A percentile compares a stretch with the other conserved stretches of the same genome.
phyloP scores from a whole-genome alignment of 1,140 invertebrate genomes.

The Lordiphosa collinella region DNA sequence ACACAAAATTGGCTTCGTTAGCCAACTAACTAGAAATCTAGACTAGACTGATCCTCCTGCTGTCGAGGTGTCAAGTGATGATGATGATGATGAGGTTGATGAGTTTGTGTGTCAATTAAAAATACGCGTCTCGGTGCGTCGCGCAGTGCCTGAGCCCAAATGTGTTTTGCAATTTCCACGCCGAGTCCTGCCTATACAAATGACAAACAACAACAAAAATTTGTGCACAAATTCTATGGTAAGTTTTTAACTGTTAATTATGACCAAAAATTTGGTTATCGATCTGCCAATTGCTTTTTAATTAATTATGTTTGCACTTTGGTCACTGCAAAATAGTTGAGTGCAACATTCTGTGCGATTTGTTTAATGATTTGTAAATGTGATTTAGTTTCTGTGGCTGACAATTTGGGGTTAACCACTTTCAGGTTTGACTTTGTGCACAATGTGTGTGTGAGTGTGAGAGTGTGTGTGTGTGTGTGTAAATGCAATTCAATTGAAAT shows the following conservation, averaged over 20 bases:
- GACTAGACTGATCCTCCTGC: slow-evolving; percentile 28
- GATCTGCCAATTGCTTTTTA: slow-evolving; percentile 52
- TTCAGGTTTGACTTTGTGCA: slow-evolving; percentile 4
- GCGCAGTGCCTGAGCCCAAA: slow-evolving; percentile 60
- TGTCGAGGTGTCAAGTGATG: slow-evolving; percentile 44
- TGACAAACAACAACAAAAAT: slow-evolving; percentile 11
- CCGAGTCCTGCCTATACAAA: too few species aligned
- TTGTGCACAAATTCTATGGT: slow-evolving; percentile 28
- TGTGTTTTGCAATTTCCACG: slow-evolving; percentile 9
- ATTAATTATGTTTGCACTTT: slow-evolving; percentile 64
- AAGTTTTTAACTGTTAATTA: slow-evolving; percentile 34
- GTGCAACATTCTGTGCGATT: slow-evolving; percentile 14
- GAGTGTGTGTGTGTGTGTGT: too few species aligned
- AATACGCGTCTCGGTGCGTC: slow-evolving; percentile 66
- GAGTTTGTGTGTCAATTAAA: slow-evolving; percentile 67
- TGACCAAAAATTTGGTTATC: slow-evolving; percentile 6
- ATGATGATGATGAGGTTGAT: slow-evolving; percentile 15
- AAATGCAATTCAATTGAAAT: too few species aligned
- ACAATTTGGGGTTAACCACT: slow-evolving; percentile 15
- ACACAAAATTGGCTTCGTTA: slow-evolving; percentile 47
- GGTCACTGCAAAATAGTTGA: slow-evolving; percentile 20
- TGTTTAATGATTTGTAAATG: slow-evolving; percentile 58
- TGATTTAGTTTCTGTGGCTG: slow-evolving; percentile 41
- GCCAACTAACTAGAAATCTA: slow-evolving; percentile 13
- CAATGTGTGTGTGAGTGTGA: too few species aligned